These are phyloP conservation scores for Ptychodera flava DNA, from an alignment of 35 echinoderm and acorn worm species.

Conservation along the genomic window DNA sequence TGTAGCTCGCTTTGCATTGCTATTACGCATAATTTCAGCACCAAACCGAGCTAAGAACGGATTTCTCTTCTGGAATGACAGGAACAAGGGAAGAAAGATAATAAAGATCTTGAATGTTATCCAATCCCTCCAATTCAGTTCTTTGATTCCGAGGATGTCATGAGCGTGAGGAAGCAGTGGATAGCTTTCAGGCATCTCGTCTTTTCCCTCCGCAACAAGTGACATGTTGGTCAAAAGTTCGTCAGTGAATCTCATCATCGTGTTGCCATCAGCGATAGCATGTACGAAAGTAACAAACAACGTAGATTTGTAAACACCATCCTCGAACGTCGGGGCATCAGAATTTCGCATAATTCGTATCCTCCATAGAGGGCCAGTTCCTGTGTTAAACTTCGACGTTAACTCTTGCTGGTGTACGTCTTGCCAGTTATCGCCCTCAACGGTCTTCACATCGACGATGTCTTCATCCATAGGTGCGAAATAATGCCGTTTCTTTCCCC, in stretches of 20 bases:
- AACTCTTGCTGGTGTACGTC: neutral
- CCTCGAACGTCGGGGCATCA: too few species aligned
- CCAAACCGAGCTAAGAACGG: neutral
- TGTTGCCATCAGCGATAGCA: neutral
- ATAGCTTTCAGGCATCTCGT: neutral
- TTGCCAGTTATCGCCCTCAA: neutral
- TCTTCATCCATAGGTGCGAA: neutral
- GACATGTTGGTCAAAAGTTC: neutral
- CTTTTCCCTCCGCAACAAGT: neutral
- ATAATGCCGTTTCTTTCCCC: neutral
- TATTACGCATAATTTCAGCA: neutral
- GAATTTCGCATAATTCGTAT: neutral
- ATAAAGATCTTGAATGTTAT: neutral
- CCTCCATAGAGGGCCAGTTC: neutral
- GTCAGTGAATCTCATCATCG: neutral
- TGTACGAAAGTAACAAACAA: neutral
- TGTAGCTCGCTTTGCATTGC: neutral
- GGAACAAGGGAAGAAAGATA: neutral
- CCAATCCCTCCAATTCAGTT: neutral
- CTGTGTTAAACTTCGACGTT: neutral
- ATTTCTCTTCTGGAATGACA: neutral
- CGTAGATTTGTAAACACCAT: neutral
- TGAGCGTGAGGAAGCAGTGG: neutral
- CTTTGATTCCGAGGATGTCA: neutral
- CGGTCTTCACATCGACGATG: neutral